These are phyloP conservation scores for Blastobasis adustella DNA, from an alignment of 2,888 invertebrate species.

Conservation along the genomic window DNA sequence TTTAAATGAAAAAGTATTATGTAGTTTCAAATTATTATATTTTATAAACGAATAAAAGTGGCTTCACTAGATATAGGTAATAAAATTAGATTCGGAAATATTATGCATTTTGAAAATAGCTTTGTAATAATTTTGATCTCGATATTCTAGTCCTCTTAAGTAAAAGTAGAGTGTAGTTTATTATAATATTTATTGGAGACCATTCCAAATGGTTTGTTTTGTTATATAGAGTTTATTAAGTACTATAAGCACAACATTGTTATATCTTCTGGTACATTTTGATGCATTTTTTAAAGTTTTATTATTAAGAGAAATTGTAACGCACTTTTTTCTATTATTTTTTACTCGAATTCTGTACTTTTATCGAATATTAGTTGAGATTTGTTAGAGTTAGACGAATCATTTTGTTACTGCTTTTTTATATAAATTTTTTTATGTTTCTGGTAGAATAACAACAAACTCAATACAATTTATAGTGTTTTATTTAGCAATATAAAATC, in stretches of 20 bases:
- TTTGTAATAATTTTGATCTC: not conserved
- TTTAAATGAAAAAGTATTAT: too few relatives aligned
- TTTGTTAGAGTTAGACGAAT: slow-evolving; percentile 20
- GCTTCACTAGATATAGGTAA: too few relatives aligned
- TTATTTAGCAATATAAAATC: not conserved
- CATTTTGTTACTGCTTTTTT: slow-evolving; percentile 25
- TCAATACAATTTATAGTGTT: not conserved
- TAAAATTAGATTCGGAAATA: too few relatives aligned
- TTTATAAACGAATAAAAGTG: too few relatives aligned
- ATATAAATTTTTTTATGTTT: not conserved
- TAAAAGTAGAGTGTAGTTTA: not conserved
- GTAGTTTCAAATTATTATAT: too few relatives aligned
- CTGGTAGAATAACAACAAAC: not conserved
- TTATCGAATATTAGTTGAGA: slow-evolving; percentile 17
- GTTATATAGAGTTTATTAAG: slow-evolving; percentile 41
- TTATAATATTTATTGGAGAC: not conserved
- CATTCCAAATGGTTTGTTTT: slow-evolving; percentile 34
- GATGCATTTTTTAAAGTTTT: slow-evolving; percentile 8
- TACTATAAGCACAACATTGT: not conserved
- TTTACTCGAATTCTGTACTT: slow-evolving; percentile 12
- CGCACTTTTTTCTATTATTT: slow-evolving; percentile 8
- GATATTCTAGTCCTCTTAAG: slow-evolving; percentile 3
- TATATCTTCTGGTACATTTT: not conserved
- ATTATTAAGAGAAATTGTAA: slow-evolving; percentile 2
- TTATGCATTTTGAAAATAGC: too few relatives aligned